phyloP scores from a whole-genome alignment of 2,888 invertebrate species.

The Agrilus mali region DNA sequence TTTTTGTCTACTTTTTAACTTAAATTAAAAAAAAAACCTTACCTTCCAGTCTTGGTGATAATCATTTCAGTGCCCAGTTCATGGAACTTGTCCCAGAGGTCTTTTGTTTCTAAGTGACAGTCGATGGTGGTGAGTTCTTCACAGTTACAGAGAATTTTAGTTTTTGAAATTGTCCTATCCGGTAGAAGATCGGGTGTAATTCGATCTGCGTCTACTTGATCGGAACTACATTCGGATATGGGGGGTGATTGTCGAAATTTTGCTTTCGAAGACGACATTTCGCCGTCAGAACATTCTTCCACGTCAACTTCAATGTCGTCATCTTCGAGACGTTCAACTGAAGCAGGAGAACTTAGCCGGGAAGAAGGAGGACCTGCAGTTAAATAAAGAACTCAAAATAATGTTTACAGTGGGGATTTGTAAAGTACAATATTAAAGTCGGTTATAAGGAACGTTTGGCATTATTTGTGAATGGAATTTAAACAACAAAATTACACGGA shows the following conservation, averaged over 20 bases:
- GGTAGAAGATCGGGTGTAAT: conserved; percentile 30
- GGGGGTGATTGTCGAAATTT: conserved; percentile 24
- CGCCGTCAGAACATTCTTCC: conserved; percentile 45
- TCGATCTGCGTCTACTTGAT: conserved; percentile 28
- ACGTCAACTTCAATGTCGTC: conserved; percentile 45
- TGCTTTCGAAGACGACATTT: conserved; percentile 29
- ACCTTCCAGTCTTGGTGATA: conserved; percentile 75
- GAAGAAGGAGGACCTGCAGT: conserved; percentile 23
- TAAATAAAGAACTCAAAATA: neutral
- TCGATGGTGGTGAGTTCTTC: conserved; percentile 50
- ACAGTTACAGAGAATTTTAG: conserved; percentile 47
- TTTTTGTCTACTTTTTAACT: neutral
- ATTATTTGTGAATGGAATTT: too few species aligned
- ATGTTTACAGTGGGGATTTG: neutral
- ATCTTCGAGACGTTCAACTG: conserved; percentile 37
- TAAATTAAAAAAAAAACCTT: conserved; percentile 25
- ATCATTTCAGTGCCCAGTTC: conserved; percentile 74
- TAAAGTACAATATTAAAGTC: too few species aligned
- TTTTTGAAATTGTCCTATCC: conserved; percentile 23
- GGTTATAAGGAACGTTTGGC: too few species aligned
- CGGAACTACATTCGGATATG: conserved; percentile 31
- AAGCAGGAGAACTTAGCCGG: conserved; percentile 33
- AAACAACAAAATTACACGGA: too few species aligned
- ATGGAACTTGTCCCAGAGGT: conserved; percentile 71
- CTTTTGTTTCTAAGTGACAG: conserved; percentile 68